These are phyloP conservation scores for Aegotheles bennettii DNA, from an alignment of 2,113 vertebrate species.

Conservation along the genomic window DNA sequence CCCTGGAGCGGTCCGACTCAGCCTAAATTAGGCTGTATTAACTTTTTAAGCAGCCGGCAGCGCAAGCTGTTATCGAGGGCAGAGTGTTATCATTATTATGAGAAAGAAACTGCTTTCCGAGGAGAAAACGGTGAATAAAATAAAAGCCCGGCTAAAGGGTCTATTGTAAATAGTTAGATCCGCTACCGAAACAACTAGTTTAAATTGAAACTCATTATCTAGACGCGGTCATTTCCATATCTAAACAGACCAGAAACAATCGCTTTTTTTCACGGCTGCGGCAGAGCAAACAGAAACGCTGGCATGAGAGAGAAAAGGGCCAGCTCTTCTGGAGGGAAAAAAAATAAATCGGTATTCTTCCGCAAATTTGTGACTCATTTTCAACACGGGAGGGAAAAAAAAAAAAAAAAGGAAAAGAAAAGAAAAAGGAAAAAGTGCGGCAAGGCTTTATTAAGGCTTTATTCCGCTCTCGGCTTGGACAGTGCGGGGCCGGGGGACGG, in stretches of 20 bases:
- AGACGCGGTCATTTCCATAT: constrained; percentile 3
- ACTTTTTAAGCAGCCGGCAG: background rate
- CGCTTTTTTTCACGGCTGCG: background rate
- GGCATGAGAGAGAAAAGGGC: background rate
- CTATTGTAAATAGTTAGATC: background rate
- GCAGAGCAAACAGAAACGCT: background rate
- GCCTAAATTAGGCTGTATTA: background rate
- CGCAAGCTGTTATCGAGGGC: background rate
- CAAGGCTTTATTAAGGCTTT: background rate
- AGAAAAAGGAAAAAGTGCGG: fast-evolving
- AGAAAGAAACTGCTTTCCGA: background rate
- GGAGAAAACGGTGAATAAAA: background rate
- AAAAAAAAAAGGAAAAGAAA: too few species aligned
- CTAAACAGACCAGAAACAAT: constrained; percentile 7
- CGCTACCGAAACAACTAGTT: background rate
- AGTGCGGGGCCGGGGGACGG: background rate
- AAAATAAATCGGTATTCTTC: background rate
- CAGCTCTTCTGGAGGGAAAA: background rate
- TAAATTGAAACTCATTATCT: constrained; percentile 9
- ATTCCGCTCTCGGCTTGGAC: background rate
- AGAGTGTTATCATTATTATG: background rate
- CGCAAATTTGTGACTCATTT: background rate
- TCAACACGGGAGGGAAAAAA: fast-evolving
- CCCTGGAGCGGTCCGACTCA: background rate
- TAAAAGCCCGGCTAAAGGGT: background rate